Evolutionary conservation across 2,888 invertebrate genomes (phyloP).

Genomic region (Ophion ellenae): DNA sequence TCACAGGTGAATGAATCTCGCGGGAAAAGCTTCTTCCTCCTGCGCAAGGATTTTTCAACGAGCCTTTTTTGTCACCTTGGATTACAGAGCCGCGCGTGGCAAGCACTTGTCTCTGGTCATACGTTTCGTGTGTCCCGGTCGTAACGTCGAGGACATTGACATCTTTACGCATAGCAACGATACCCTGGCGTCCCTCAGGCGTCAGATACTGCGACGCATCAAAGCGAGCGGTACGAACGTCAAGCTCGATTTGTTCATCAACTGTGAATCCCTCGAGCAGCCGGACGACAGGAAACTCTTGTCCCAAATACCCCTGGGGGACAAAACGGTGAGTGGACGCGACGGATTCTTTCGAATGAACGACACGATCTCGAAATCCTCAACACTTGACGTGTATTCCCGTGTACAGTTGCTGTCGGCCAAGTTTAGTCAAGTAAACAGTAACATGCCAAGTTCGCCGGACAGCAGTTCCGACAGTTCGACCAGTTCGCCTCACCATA

Average conservation of each 20-base stretch:
- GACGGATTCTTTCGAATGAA: neutral
- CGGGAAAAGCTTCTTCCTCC: neutral
- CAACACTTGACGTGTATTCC: neutral
- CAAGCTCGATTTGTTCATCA: slow-evolving; percentile 95
- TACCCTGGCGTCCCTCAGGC: slow-evolving; percentile 93
- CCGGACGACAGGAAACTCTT: slow-evolving; percentile 94
- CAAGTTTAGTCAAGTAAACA: slow-evolving; percentile 90
- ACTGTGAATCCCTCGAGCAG: slow-evolving; percentile 94
- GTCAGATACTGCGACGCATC: slow-evolving; percentile 89
- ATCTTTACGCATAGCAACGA: slow-evolving; percentile 97
- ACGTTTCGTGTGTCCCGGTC: slow-evolving; percentile 93
- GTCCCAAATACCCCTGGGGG: slow-evolving; percentile 92
- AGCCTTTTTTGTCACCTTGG: slow-evolving; percentile 44
- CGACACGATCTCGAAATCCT: neutral
- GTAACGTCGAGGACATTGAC: slow-evolving; percentile 96
- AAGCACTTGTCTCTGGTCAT: slow-evolving; percentile 94
- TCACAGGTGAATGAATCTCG: slow-evolving; percentile 86
- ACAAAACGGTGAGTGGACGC: slow-evolving; percentile 90
- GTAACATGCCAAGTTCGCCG: slow-evolving; percentile 91
- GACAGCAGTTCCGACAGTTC: slow-evolving; percentile 98
- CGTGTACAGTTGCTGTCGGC: slow-evolving; percentile 88
- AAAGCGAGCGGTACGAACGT: slow-evolving; percentile 88
- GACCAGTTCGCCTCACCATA: slow-evolving; percentile 95
- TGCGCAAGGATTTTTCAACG: neutral
- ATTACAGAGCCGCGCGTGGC: slow-evolving; percentile 92